These are phyloP conservation scores for Podargus strigoides DNA, from an alignment of 2,797 vertebrate species.

Conservation along the genomic window DNA sequence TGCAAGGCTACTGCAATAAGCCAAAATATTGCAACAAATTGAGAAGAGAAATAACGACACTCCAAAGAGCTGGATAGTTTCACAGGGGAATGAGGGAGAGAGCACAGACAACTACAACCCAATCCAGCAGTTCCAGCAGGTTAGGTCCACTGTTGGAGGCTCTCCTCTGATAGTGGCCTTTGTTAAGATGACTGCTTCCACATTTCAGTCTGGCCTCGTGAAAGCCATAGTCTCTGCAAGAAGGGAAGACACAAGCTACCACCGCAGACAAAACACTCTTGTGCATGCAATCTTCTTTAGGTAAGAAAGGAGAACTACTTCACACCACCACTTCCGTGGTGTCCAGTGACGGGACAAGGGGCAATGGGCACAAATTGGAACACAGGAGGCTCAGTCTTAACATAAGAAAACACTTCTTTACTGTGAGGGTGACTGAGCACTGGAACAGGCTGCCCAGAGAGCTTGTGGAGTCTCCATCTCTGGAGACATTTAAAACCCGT, in stretches of 20 bases:
- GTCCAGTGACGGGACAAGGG: too few species aligned
- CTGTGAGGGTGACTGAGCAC: too few species aligned
- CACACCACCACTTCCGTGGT: too few species aligned
- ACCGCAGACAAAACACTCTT: not conserved
- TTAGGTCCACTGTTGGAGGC: not conserved
- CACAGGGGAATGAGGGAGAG: not conserved
- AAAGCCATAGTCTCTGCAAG: not conserved
- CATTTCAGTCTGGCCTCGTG: not conserved
- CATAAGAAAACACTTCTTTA: too few species aligned
- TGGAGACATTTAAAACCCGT: too few species aligned
- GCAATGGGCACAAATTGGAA: too few species aligned
- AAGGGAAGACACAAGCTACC: not conserved
- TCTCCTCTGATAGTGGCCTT: not conserved
- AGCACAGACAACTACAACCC: not conserved
- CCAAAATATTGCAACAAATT: not conserved
- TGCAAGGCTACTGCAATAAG: not conserved
- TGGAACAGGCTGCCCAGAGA: too few species aligned
- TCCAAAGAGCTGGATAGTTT: not conserved
- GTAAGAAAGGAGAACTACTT: not conserved
- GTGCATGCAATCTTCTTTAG: not conserved
- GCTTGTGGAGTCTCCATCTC: too few species aligned
- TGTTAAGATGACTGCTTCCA: not conserved
- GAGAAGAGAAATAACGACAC: not conserved
- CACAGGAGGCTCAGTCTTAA: too few species aligned
- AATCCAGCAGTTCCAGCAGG: not conserved